phyloP scores from a whole-genome alignment of 2,888 invertebrate genomes.

The Drosophila anomalata region DNA sequence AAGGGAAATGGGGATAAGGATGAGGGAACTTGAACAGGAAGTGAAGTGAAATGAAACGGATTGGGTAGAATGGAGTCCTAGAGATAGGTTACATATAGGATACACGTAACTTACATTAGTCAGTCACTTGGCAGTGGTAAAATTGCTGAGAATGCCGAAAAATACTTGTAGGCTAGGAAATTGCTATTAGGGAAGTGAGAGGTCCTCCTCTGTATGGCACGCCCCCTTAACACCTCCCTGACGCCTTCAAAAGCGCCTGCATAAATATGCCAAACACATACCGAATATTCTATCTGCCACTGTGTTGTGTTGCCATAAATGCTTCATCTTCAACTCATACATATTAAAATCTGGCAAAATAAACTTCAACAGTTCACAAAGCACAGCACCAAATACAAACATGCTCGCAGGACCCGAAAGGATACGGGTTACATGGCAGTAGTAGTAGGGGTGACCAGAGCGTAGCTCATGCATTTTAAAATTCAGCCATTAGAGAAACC shows the following conservation, averaged over 20 bases:
- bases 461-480: slow-evolving; percentile 73
- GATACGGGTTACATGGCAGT: slow-evolving; percentile 13
- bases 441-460: slow-evolving; percentile 20
- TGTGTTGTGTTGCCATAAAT: slow-evolving; percentile 59
- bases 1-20: neutral
- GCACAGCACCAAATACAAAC: slow-evolving; percentile 42
- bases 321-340: slow-evolving; percentile 74
- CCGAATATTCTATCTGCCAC: slow-evolving; percentile 39
- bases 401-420: slow-evolving; percentile 23
- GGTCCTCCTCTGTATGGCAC: slow-evolving; percentile 4
- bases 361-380: slow-evolving; percentile 73
- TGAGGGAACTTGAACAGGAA: slow-evolving; percentile 6
- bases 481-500: slow-evolving; percentile 70
- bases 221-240: neutral
- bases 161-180: slow-evolving; percentile 42
- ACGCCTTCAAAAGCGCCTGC: slow-evolving; percentile 23
- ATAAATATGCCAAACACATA: slow-evolving; percentile 72
- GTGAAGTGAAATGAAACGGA: neutral
- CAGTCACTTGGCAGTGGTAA: slow-evolving; percentile 61
- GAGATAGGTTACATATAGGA: slow-evolving; percentile 44
- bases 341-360: slow-evolving; percentile 76
- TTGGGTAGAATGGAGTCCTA: slow-evolving; percentile 8
- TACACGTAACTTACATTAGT: slow-evolving; percentile 76
- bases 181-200: slow-evolving; percentile 39
- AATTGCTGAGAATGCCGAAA: slow-evolving; percentile 59